Conservation (phyloP, 2,888 invertebrate species). For the Crossocerus cetratus region DNA sequence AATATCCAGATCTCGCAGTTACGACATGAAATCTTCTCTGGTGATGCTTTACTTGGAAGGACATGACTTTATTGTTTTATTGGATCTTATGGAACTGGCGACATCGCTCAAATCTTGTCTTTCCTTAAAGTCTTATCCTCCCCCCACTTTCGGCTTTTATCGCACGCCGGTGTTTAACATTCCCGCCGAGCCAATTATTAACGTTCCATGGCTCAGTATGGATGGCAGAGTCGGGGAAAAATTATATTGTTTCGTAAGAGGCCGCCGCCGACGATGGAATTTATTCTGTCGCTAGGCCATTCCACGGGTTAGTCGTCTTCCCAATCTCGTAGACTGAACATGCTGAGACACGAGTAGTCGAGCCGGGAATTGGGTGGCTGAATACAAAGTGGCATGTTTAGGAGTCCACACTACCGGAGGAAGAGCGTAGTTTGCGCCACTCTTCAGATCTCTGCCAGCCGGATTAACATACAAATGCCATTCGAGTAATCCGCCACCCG, state of each 20-base stretch:
- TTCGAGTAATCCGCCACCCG: neutral
- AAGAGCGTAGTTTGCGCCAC: neutral
- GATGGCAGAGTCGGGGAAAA: conserved; percentile 7
- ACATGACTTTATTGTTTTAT: neutral
- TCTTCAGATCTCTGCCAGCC: neutral
- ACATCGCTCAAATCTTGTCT: neutral
- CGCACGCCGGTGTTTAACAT: conserved; percentile 7
- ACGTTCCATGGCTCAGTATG: neutral
- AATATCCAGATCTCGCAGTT: no score
- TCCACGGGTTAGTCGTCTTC: conserved; percentile 11
- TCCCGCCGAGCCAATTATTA: neutral
- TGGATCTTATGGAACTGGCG: neutral
- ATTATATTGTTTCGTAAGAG: conserved; percentile 13
- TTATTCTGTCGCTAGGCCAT: conserved; percentile 13
- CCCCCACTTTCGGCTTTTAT: neutral
- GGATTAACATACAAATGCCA: conserved; percentile 2
- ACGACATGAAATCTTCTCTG: no score
- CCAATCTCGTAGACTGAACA: neutral
- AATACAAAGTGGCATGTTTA: conserved; percentile 3
- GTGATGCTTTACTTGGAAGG: no score
- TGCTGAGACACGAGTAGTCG: neutral
- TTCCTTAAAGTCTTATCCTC: neutral
- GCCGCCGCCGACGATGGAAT: neutral
- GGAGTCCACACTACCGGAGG: neutral
- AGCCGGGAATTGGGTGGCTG: conserved; percentile 2